Base-by-base conservation (phyloP, 2,797 vertebrate genomes). In the Lindbergichthys nudifrons region DNA sequence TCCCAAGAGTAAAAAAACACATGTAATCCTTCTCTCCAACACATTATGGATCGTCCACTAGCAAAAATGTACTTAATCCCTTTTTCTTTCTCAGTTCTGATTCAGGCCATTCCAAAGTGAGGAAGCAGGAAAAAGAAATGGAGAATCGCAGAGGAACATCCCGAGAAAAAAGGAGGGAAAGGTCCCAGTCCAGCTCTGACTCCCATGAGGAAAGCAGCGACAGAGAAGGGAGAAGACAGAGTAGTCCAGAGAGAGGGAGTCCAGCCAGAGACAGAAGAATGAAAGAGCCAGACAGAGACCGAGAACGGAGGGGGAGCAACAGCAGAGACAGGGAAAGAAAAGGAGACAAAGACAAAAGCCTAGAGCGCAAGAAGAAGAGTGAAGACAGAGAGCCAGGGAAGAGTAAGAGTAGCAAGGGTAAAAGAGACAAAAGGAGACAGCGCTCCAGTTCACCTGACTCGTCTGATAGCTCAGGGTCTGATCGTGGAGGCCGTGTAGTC, bases 401-500 rank as follows among this genome's bases (percentile, higher is more conserved):
- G 75, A 85, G 77, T 13, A 87, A 76, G 13, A 81, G 60, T 51
- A 72, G 57, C 61, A 39, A 52, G 51, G 15, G 12, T 0, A 14
- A 53, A 21, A 39, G 80, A 56, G 83, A 84, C 21, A 79, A 84
- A 67, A 45, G 50, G 30, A 90, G 82, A 26, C 78, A 85, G 9
- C 84, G 60, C 48, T 93, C 90, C 10, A 89, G 81, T 45, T 94
- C 91, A 0, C 95, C 94, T 0, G 93, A 87, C 15, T 96, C 96
- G 0, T 96, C 95, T 0, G 89, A 93, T 11, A 97, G 96, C 26
- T 97, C 93, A 0, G 94, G 93, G 3, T 96, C 96, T 15, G 89
- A 89, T 8, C 57, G 8, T 0, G 70, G 50, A 21, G 48, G n/a
- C 23, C 61, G 41, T 0, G 63, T 1, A 2, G 8, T 92, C n/a